Evolutionary conservation across 1,140 invertebrate genomes (phyloP), one percentile per base, ranked within the genome.

Genomic region (Pristionchus pacificus): DNA sequence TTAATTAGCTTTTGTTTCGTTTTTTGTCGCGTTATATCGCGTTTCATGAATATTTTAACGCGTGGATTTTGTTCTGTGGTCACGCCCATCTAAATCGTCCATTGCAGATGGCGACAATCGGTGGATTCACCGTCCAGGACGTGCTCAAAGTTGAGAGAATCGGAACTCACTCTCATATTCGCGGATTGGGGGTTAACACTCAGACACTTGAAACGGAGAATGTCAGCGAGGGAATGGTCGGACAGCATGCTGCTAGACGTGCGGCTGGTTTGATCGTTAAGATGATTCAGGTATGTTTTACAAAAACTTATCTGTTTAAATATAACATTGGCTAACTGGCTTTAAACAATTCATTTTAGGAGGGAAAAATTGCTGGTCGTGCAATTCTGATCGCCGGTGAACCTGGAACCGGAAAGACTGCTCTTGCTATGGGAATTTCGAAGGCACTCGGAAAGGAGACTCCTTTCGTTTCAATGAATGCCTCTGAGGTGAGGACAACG

Each of bases 141-240:
- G 70, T 77, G 15, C 59, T 73, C 15, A 77, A 78, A 62, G 71
- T 83, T 27, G 81, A 83, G 70, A 70, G 81, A 6, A 74, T 82
- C 32, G 86, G 96, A 19, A 95, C 95, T 31, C 96, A 99, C 88
- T 98, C 96, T 1, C 97, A 99, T 81, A 98, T 99, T 69, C 88
- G 93, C 78, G 97, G 97, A 6, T 86, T 99, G 14, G 97, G 97
- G 49, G 86, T 99, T 31, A n/a, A n/a, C n/a, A 91, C 96, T 86
- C 94, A 98, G 86, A 90, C 90, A 28, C 86, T 98, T 69, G 93
- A 97, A 84, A 91, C 96, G 0, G 87, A 93, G 79, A 88, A 90
- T 87, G 88, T 91, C 15, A 95, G 92, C 0, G 93, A 98, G 87
- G 97, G 97, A 65, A 97, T 99, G 94, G 97, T 99, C 72, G 97